Evolutionary conservation across 2,888 invertebrate species (phyloP).

Genomic region (Eurytoma californica): DNA sequence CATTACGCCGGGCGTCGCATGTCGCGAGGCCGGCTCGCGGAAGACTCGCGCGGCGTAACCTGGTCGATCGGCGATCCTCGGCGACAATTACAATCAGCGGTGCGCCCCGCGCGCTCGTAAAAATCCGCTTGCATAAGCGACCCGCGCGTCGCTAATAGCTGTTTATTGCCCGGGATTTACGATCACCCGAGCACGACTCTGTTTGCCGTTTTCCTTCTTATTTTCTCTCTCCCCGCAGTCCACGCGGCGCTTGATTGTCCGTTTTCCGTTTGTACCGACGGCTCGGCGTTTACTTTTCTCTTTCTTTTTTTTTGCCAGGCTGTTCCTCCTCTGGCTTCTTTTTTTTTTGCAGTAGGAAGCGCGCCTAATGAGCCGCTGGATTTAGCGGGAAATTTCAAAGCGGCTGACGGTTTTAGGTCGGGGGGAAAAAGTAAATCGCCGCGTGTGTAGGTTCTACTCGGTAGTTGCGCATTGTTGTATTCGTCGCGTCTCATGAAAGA

Average conservation of each 20-base stretch:
- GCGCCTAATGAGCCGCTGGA: conserved; percentile 35
- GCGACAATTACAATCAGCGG: conserved; percentile 65
- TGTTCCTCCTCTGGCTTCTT: too few species aligned
- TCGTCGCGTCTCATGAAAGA: too few species aligned
- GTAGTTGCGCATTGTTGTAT: neutral
- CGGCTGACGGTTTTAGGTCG: neutral
- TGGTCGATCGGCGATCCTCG: conserved; percentile 16
- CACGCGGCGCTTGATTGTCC: conserved; percentile 26
- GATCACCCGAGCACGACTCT: conserved; percentile 22
- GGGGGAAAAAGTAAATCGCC: conserved; percentile 4
- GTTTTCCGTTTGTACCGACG: conserved; percentile 12
- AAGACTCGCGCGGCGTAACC: conserved; percentile 18
- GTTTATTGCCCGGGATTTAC: conserved; percentile 55
- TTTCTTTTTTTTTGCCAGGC: neutral
- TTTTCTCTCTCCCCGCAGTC: neutral
- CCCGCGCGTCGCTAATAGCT: conserved; percentile 44
- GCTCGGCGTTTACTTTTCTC: neutral
- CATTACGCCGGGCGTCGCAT: conserved; percentile 18
- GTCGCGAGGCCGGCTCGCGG: conserved; percentile 52
- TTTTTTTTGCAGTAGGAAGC: conserved; percentile 17
- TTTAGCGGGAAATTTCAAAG: conserved; percentile 45
- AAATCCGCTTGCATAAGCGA: conserved; percentile 57
- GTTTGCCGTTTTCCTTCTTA: conserved; percentile 37
- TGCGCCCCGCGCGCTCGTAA: conserved; percentile 53
- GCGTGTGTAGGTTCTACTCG: neutral